A percentile compares a stretch with the other conserved stretches of the same genome.
Conservation (phyloP, 1,140 invertebrate genomes). For the Drosophila melanica region DNA sequence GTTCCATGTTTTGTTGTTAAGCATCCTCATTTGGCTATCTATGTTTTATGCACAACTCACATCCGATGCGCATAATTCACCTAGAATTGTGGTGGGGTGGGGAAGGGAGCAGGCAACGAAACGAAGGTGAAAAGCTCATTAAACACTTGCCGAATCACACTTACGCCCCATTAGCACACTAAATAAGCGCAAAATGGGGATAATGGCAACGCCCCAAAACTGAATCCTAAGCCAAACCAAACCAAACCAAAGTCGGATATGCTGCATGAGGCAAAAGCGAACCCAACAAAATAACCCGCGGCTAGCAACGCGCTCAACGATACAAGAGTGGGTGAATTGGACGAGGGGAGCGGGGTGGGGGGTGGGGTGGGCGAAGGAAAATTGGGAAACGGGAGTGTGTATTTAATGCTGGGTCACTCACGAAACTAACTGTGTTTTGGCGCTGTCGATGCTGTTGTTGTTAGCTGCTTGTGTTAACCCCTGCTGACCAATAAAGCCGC, state of each 20-base stretch:
- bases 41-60: not conserved
- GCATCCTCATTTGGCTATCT: conserved; percentile 16
- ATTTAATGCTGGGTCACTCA: conserved; percentile 74
- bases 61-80: conserved; percentile 19
- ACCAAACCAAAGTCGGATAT: conserved; percentile 37
- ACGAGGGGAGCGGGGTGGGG: not conserved
- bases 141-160: conserved; percentile 79
- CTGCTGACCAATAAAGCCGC: conserved; percentile 81
- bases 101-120: not conserved
- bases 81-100: not conserved
- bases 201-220: conserved; percentile 26
- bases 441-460: conserved; percentile 10
- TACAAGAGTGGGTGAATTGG: conserved; percentile 39
- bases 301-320: conserved; percentile 49
- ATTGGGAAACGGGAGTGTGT: conserved; percentile 12
- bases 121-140: conserved; percentile 73
- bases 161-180: conserved; percentile 78
- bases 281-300: conserved; percentile 77
- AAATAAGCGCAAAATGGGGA: conserved; percentile 74
- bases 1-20: conserved; percentile 3
- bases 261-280: conserved; percentile 51
- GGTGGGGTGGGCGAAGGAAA: not conserved
- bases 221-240: conserved; percentile 28
- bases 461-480: conserved; percentile 60
- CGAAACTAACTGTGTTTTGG: conserved; percentile 64